Conservation (phyloP, 2,113 vertebrate species). For the Odontophorus gujanensis region DNA sequence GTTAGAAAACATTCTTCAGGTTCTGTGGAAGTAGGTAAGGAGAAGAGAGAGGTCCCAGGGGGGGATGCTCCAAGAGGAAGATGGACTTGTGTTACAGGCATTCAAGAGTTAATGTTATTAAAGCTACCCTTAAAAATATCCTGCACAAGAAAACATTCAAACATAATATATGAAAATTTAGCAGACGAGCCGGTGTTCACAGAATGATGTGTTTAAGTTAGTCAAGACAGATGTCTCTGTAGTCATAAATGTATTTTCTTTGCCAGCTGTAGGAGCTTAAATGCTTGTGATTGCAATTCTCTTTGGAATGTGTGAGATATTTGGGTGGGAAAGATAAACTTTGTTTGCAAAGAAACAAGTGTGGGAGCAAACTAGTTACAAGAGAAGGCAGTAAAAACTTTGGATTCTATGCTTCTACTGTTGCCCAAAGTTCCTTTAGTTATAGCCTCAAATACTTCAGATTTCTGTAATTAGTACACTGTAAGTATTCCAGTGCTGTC, state of each 20-base stretch:
- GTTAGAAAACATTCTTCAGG: not conserved
- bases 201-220: not conserved
- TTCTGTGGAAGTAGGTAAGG: not conserved
- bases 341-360: not conserved
- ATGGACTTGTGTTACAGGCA: rapidly evolving
- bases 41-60: not conserved
- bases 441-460: not conserved
- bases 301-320: not conserved
- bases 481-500: not conserved
- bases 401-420: not conserved
- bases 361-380: not conserved
- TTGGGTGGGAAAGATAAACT: not conserved
- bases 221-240: not conserved
- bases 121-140: not conserved
- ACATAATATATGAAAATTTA: not conserved
- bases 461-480: not conserved
- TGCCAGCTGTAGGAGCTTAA: not conserved
- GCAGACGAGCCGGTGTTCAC: rapidly evolving
- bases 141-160: not conserved
- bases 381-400: not conserved
- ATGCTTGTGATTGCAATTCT: not conserved
- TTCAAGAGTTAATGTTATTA: not conserved
- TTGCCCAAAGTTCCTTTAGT: not conserved
- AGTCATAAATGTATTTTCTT: not conserved
- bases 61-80: not conserved